phyloP scores from a whole-genome alignment of 2,888 invertebrate species.

The Dichetophora obliterata region DNA sequence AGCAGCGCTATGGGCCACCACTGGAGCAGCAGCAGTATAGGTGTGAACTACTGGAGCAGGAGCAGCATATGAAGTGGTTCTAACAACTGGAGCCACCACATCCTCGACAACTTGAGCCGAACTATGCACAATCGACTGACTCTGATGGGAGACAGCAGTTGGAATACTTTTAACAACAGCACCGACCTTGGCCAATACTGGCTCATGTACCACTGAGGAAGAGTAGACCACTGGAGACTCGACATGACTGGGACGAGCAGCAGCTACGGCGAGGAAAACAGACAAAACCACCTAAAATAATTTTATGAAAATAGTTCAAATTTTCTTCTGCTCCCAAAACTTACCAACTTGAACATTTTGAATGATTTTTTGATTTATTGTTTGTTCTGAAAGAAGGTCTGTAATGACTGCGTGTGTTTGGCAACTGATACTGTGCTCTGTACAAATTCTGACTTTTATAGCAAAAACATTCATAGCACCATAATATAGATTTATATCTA shows the following conservation, averaged over 20 bases:
- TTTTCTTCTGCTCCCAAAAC: constrained; percentile 40
- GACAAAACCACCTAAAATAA: constrained; percentile 63
- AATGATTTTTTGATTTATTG: constrained; percentile 39
- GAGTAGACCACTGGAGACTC: constrained; percentile 51
- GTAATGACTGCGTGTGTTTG: constrained; percentile 59
- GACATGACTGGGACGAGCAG: constrained; percentile 60
- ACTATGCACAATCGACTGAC: constrained; percentile 70
- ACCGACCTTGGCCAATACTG: constrained; percentile 59
- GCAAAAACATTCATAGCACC: constrained; percentile 26
- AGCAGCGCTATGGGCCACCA: background rate
- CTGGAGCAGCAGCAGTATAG: constrained; percentile 22
- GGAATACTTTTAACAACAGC: constrained; percentile 67
- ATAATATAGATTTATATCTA: background rate
- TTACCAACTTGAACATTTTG: constrained; percentile 69
- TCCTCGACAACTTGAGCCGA: constrained; percentile 56
- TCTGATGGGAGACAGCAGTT: constrained; percentile 72
- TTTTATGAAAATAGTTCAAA: background rate
- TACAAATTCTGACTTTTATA: constrained; percentile 57
- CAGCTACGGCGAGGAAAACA: constrained; percentile 64
- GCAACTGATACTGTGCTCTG: constrained; percentile 49
- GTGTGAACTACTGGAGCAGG: constrained; percentile 49
- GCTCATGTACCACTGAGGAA: constrained; percentile 58
- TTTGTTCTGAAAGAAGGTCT: constrained; percentile 57
- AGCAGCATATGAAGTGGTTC: constrained; percentile 42
- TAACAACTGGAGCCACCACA: constrained; percentile 54